phyloP scores from a whole-genome alignment of 1,140 invertebrate genomes.

The Grapholita molesta region DNA sequence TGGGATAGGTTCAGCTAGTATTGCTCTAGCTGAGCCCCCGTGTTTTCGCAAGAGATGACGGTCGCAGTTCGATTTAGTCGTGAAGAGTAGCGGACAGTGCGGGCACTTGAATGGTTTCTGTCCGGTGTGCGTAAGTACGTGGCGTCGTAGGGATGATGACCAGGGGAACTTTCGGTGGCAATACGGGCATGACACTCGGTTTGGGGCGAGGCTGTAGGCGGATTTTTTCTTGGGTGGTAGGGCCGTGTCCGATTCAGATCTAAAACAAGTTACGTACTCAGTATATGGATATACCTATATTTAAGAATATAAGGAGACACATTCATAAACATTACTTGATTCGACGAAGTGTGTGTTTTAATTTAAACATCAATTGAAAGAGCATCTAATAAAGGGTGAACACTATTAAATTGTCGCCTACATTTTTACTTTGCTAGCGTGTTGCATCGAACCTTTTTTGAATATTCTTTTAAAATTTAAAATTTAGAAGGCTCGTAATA shows the following conservation, averaged over 20 bases:
- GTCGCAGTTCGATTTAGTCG: constrained; percentile 98
- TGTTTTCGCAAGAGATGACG: constrained; percentile 95
- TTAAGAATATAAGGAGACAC: too few relatives aligned
- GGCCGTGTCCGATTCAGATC: constrained; percentile 79
- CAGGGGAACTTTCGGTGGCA: constrained; percentile 96
- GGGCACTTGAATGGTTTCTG: constrained; percentile 97
- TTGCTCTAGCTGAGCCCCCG: constrained; percentile 76
- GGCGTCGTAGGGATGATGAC: constrained; percentile 94
- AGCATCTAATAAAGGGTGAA: too few relatives aligned
- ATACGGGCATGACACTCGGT: constrained; percentile 94
- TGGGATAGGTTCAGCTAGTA: constrained; percentile 64
- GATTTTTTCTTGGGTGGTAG: constrained; percentile 90
- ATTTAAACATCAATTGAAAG: too few relatives aligned
- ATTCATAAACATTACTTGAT: too few relatives aligned
- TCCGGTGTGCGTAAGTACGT: constrained; percentile 96
- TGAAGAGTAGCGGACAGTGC: constrained; percentile 94
- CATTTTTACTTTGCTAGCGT: too few relatives aligned
- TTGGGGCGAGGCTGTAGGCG: constrained; percentile 96
- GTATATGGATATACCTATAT: background rate
- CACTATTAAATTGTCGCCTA: too few relatives aligned
- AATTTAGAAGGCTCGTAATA: too few relatives aligned
- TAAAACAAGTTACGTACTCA: constrained; percentile 44
- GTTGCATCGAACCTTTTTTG: too few relatives aligned
- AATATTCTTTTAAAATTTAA: too few relatives aligned
- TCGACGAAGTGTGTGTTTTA: too few relatives aligned